Base-by-base conservation (phyloP, 2,797 vertebrate genomes). In the Chanos chanos region DNA sequence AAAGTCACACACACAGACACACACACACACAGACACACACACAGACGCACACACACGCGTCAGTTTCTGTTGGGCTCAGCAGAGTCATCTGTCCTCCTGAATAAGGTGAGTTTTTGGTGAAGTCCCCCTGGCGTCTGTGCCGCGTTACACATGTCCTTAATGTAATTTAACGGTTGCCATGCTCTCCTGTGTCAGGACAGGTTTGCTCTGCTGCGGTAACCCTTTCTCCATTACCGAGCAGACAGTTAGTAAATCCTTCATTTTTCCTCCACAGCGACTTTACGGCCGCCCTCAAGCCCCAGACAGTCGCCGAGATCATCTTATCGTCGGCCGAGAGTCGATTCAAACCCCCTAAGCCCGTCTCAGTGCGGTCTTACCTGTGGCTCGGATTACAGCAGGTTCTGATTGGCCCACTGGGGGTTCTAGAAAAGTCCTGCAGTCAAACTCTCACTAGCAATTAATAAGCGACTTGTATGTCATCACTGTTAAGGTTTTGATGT, bases 31-130 rank as follows among this genome's bases (percentile, higher is more conserved):
- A 16, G 18, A 58, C 4, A 21, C 27, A 56, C 40, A 47, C 64
- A 66, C 27, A 47, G 36, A 66, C 39, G 50, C 51, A 57, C 34
- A 43, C 41, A 40, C 52, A 48, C 22, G 19, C 36, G 51, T 30
- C 40, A 37, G 44, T 36, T 49, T 61, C 58, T 59, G 8, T 74
- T 69, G 21, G 36, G 33, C 68, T 71, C 48, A 67, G 9, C 18
- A 15, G 13, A 41, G 58, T 22, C 57, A 51, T 40, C 41, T 62
- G 57, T 66, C 55, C 18, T 37, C 45, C 43, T 55, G 12, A 61
- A 67, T 48, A 52, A 25, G 25, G 36, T 24, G 34, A 24, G 6
- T 28, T 7, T 49, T n/a, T n/a, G n/a, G n/a, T n/a, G n/a, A 13
- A 27, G 30, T 51, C 43, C 49, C 19, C 9, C 40, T 12, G 40